Base-by-base conservation (phyloP, 30 jellyfish, hydroid and myxozoan species). In the Euphysa ruthae region DNA sequence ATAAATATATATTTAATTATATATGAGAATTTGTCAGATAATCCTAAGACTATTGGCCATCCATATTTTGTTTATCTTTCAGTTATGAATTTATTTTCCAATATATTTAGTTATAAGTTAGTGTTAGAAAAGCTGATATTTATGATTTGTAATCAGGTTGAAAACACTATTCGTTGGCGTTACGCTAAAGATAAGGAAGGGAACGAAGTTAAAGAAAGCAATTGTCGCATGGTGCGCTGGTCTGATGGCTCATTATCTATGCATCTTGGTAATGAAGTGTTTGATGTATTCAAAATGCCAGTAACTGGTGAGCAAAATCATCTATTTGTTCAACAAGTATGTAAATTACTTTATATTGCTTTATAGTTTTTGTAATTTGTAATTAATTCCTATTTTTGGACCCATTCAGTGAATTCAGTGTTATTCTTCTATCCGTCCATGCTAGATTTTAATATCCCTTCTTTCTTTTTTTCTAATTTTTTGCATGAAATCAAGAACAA, bases 241-340 rank as follows among this genome's bases (percentile, higher is more conserved):
- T 91, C 99, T 10, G 99, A 91, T 72, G 99, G 99, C 10, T 75
- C 95, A 34, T 49, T 76, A 18, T 81, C 99, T 3, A 58, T 91
- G 75, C 99, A 91, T 61, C 74, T 91, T 34, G 99, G 99, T 22
- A 81, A 78, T 61, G 99, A 91, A 56, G 76, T 91, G 19, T 91
- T 91, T 66, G 99, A 91, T 62, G 84, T 83, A 24, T 81, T 91
- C 51, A 82, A 76, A 63, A 82, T 84, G 95, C 93, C 93, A 28
- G 73, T 91, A 29, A 82, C 80, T 58, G 97, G 97, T 33, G 70
- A 81, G 52, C 94, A 87, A 49, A 87, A 87, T 56, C 97, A 87
- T 52, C 85, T 87, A 14, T 87, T 87, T 74, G 97, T 87, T 10
- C 97, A 87, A 46, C 97, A 87, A 84, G 97, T 87, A 49, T 2